Evolutionary conservation across 2,113 vertebrate species (phyloP).

Genomic region (Pseudorectes ferrugineus): DNA sequence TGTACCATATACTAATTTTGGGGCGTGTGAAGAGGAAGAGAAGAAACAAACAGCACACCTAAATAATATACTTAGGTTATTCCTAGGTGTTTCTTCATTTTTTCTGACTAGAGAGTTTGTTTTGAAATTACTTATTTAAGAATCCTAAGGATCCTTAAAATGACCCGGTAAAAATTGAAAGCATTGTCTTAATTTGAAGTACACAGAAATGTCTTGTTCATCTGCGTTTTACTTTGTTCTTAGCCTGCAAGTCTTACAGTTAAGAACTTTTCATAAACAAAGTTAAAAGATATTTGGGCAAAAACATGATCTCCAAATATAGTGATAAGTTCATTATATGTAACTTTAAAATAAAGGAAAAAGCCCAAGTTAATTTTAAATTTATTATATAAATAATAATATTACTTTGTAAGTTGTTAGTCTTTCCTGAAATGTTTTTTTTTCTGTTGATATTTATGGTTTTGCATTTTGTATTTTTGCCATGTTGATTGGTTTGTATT

Average conservation of each 20-base stretch:
- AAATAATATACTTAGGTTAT: background rate
- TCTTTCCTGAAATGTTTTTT: background rate
- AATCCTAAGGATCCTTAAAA: background rate
- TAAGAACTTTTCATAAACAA: background rate
- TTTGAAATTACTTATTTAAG: background rate
- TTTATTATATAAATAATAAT: background rate
- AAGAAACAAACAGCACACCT: background rate
- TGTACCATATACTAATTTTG: background rate
- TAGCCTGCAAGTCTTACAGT: background rate
- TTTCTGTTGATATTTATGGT: background rate
- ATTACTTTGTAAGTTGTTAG: background rate
- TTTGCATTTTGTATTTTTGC: background rate
- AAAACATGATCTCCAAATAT: background rate
- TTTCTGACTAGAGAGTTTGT: background rate
- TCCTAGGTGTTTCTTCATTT: background rate
- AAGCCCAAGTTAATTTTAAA: background rate
- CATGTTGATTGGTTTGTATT: background rate
- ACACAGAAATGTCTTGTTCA: background rate
- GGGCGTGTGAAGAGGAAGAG: background rate
- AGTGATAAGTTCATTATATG: background rate
- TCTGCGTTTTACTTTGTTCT: background rate
- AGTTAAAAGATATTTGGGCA: background rate
- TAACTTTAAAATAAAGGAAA: background rate
- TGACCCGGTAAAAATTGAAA: background rate
- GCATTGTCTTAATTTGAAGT: background rate